Base-by-base conservation (phyloP, 2,113 vertebrate species). In the Paedocypris sp. region DNA sequence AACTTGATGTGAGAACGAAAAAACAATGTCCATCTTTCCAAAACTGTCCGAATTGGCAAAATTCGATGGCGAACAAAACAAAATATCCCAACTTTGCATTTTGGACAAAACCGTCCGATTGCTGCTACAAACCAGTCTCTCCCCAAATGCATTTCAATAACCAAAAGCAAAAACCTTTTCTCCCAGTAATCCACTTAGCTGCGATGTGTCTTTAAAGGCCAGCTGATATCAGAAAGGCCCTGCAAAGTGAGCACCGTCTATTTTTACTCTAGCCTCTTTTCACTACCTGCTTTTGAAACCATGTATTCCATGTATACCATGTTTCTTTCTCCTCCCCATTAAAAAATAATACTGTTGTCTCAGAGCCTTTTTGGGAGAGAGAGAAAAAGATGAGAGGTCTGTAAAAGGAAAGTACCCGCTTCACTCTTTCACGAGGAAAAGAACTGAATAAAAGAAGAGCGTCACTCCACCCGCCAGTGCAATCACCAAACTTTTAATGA, bases 401-500 rank as follows among this genome's bases (percentile, higher is more conserved):
- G 22, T 20, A 22, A 61, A 54, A 71, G 18, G 54, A 10, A 73
- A 49, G 38, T 64, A 67, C 68, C 64, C 3, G 19, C 22, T 36
- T 65, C 68, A 41, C 57, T 77, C 9, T 38, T 50, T 15, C 76
- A 69, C 76, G 20, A 42, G 20, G 25, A 43, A 39, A 48, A 45
- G 5, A 12, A 18, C 5, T 16, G 31, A 49, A 36, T 4, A 61
- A 18, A 54, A 7, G 35, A 35, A 57, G 9, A 35, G 79, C 70
- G 78, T 77, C 67, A 73, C 79, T 82, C 79, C 78, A 77, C 80
- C 80, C 77, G 77, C 73, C 74, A 83, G 80, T 75, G 72, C 83
- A 80, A 83, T 79, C 80, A 83, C 83, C 80, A 83, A 83, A 85
- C 82, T 85, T 86, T 84, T 86, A 85, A 86, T 83, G 83, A 85